Evolutionary conservation across 2,113 vertebrate species (phyloP).

Genomic region (Onychorhynchus coronatus): DNA sequence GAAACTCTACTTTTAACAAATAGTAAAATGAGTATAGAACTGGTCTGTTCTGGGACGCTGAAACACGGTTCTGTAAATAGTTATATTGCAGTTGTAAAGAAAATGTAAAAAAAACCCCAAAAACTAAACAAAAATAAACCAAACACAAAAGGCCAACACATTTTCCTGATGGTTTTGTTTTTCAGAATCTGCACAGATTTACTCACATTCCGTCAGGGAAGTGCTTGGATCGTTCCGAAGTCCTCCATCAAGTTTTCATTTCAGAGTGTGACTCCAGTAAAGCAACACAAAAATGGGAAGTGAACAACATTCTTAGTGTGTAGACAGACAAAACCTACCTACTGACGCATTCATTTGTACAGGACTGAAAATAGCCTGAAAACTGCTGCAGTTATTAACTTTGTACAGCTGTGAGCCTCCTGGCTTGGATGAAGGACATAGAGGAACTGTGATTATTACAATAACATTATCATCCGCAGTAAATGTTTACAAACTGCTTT

Average conservation of each 20-base stretch:
- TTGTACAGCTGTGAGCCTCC: constrained; percentile 74
- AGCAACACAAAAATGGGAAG: constrained; percentile 94
- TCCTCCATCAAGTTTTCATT: constrained; percentile 93
- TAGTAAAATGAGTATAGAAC: not conserved
- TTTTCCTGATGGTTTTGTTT: constrained; percentile 35
- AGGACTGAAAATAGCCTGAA: constrained; percentile 78
- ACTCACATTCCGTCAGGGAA: constrained; percentile 85
- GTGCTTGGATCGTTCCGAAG: constrained; percentile 93
- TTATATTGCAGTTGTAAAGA: not conserved
- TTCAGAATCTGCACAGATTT: constrained; percentile 89
- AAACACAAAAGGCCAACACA: not conserved
- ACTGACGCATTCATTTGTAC: constrained; percentile 52
- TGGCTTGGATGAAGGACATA: constrained; percentile 71
- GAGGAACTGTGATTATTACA: constrained; percentile 75
- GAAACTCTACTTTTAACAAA: not conserved
- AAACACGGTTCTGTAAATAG: not conserved
- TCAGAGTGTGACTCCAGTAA: constrained; percentile 90
- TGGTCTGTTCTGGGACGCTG: not conserved
- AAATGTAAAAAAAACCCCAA: rapidly evolving
- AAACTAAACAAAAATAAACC: not conserved
- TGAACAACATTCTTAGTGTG: constrained; percentile 95
- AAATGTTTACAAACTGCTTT: constrained; percentile 87
- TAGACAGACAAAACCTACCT: constrained; percentile 74
- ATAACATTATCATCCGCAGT: constrained; percentile 79
- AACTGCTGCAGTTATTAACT: constrained; percentile 78